These are phyloP conservation scores for Tethya wilhelma DNA, from an alignment of 37 sponge, comb jelly and placozoan species.

Conservation along the genomic window DNA sequence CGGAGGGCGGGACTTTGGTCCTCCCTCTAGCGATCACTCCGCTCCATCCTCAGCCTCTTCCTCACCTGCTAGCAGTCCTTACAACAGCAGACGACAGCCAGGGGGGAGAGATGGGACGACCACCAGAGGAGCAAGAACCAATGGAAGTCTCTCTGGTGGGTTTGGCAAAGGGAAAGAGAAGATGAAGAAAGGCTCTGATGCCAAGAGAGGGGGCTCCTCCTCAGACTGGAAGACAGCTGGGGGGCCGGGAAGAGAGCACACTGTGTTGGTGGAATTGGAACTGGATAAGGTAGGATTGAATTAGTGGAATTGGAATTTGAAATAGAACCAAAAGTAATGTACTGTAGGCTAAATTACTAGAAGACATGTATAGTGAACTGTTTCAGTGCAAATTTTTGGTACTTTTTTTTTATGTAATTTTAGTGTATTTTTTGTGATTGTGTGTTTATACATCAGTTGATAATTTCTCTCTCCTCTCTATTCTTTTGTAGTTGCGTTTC, in stretches of 20 bases:
- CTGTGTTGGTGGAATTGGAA: constrained; percentile 71
- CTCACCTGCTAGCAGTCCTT: constrained; percentile 5
- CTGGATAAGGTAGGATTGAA: constrained; percentile 66
- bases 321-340: no score
- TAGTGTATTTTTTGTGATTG: background rate
- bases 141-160: constrained; percentile 6
- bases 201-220: background rate
- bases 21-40: background rate
- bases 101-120: background rate
- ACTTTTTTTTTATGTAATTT: background rate
- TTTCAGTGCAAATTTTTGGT: no score
- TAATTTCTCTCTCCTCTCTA: background rate
- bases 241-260: constrained; percentile 74
- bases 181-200: background rate
- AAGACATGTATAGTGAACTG: no score
- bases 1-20: constrained; percentile 80
- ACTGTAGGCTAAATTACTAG: no score
- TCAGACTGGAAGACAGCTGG: constrained; percentile 56
- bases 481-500: constrained; percentile 50
- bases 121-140: background rate
- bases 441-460: background rate
- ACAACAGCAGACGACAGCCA: background rate
- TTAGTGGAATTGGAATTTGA: no score
- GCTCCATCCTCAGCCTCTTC: background rate
- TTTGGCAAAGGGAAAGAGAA: background rate